phyloP scores from a whole-genome alignment of 2,888 invertebrate genomes.

The Drosophila parthenogenetica region DNA sequence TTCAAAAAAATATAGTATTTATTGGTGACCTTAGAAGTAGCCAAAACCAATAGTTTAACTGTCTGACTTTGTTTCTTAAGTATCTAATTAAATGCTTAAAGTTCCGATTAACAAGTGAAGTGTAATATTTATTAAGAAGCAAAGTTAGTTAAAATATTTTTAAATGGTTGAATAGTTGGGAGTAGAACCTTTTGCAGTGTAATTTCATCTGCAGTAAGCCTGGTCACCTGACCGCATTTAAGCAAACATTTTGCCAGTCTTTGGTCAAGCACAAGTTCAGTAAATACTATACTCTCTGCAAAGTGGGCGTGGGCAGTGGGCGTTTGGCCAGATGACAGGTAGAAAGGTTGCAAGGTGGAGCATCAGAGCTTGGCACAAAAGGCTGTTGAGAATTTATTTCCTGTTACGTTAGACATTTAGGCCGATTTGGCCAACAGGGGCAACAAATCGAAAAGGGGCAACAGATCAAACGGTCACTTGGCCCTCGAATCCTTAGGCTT shows the following conservation, averaged over 20 bases:
- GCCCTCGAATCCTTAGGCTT: slow-evolving; percentile 52
- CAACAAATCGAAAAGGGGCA: slow-evolving; percentile 56
- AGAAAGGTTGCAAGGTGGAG: slow-evolving; percentile 13
- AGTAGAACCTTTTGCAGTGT: background rate
- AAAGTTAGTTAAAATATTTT: no score
- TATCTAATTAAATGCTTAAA: no score
- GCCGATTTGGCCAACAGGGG: slow-evolving; percentile 56
- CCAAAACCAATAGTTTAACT: no score
- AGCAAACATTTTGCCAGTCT: slow-evolving; percentile 56
- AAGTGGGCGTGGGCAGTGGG: slow-evolving; percentile 21
- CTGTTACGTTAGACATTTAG: slow-evolving; percentile 72
- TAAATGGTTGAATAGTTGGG: background rate
- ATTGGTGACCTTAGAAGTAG: no score
- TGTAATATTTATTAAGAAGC: no score
- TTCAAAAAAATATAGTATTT: background rate
- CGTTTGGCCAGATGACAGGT: slow-evolving; percentile 8
- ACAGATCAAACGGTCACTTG: slow-evolving; percentile 71
- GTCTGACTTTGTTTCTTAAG: no score
- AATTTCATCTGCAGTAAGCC: slow-evolving; percentile 33
- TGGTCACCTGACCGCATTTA: slow-evolving; percentile 54
- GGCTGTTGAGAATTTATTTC: slow-evolving; percentile 77
- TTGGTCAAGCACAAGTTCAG: slow-evolving; percentile 41
- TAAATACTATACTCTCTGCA: slow-evolving; percentile 21
- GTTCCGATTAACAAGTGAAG: no score
- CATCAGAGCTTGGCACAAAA: slow-evolving; percentile 45